A percentile compares a stretch with the other conserved stretches of the same genome.
phyloP scores from a whole-genome alignment of 2,888 invertebrate species.

The Bombyx huttoni region DNA sequence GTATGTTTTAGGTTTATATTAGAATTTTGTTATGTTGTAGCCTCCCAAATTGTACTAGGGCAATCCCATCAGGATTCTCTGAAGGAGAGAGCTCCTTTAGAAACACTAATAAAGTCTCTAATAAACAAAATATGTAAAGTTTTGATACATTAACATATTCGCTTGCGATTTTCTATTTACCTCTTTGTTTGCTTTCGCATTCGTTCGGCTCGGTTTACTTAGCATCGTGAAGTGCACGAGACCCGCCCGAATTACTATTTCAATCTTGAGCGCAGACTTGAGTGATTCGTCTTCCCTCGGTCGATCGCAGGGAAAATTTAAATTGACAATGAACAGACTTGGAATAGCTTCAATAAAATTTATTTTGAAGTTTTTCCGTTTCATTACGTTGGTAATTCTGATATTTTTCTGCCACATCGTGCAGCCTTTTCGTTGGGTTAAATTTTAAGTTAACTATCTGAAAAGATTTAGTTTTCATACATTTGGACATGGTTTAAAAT shows the following conservation, averaged over 20 bases:
- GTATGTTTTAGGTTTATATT: too few relatives aligned
- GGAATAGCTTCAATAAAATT: background rate
- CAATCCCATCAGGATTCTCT: too few relatives aligned
- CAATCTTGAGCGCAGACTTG: conserved; percentile 22
- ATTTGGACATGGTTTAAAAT: too few relatives aligned
- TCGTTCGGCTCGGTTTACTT: conserved; percentile 14
- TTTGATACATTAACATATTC: background rate
- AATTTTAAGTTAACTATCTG: too few relatives aligned
- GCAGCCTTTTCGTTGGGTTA: too few relatives aligned
- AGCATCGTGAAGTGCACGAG: conserved; percentile 33
- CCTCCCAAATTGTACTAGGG: too few relatives aligned
- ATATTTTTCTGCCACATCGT: too few relatives aligned
- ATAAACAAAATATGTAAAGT: too few relatives aligned
- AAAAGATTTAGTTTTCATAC: too few relatives aligned
- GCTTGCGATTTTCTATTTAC: background rate
- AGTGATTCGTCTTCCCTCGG: background rate
- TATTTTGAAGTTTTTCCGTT: background rate
- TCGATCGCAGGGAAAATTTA: background rate
- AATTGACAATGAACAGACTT: background rate
- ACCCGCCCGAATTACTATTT: conserved; percentile 55
- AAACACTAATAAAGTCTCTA: too few relatives aligned
- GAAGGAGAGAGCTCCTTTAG: too few relatives aligned
- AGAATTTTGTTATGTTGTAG: too few relatives aligned
- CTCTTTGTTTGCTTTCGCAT: background rate
- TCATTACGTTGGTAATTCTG: background rate